A percentile compares a stretch with the other conserved stretches of the same genome.
phyloP scores from a whole-genome alignment of 2,797 vertebrate genomes.

The Sebastes matsubarae region DNA sequence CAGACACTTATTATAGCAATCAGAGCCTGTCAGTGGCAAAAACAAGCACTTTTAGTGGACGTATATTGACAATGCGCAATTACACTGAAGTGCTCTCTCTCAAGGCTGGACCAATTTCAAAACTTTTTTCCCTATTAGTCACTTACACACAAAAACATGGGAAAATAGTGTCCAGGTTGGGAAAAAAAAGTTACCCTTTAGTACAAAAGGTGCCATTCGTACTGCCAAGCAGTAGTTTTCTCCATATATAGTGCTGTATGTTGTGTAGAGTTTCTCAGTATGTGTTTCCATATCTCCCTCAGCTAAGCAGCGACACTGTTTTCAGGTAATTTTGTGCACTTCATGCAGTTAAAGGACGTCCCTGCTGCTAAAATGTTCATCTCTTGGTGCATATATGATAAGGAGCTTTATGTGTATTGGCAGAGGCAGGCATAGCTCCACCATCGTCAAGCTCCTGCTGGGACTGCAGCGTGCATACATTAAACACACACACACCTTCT shows the following conservation, averaged over 20 bases:
- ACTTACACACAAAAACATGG: no score
- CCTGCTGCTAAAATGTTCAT: slow-evolving; percentile 4
- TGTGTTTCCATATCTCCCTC: background rate
- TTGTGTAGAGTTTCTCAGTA: no score
- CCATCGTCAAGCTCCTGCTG: slow-evolving; percentile 1
- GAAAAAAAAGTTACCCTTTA: no score
- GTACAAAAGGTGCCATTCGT: background rate
- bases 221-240: background rate
- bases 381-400: slow-evolving; percentile 13
- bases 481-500: background rate
- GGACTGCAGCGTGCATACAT: slow-evolving; percentile 8
- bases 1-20: no score
- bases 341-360: background rate
- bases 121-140: no score
- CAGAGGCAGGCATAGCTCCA: background rate
- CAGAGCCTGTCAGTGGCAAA: no score
- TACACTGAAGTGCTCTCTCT: no score
- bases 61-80: no score
- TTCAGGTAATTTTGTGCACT: background rate
- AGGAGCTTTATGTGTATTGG: slow-evolving; percentile 38
- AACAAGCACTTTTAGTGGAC: no score
- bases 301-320: background rate
- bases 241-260: no score
- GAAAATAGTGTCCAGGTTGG: no score
- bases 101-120: no score